Evolutionary conservation across 2,888 invertebrate genomes (phyloP), one percentile per base, ranked within the genome.

Genomic region (Carpatolechia fugitivella): DNA sequence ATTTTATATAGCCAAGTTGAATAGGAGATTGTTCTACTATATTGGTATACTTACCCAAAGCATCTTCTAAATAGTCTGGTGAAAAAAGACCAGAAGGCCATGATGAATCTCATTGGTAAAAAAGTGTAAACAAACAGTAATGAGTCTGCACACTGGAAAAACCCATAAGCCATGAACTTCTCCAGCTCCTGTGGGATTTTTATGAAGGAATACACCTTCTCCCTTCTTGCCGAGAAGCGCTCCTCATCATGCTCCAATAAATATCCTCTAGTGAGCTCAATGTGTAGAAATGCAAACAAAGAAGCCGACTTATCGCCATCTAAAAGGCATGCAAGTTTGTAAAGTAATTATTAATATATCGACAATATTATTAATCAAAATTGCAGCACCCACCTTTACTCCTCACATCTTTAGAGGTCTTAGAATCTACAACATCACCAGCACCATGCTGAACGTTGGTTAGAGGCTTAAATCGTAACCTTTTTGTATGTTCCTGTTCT

Each of bases 101-200:
- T 92, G 33, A 96, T 74, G 79, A 99, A 97, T 64, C 99, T 92
- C 59, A 99, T 86, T 11, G 99, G 99, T 66, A 99, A 91, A 91
- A 99, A 98, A 54, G 99, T 99, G 83, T 99, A 99, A 54, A 99
- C 95, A 91, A 98, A 99, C 53, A 99, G 91, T 84, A 99, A 97
- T 16, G 99, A 98, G 87, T 99, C 99, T 29, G 97, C 95, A 88
- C 99, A 99, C 85, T 97, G 97, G 84, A 98, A 95, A 72, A 98
- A 97, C 31, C 98, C 98, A 88, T 97, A 98, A 0, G 93, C 92
- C 94, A 98, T 96, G 73, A 98, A 98, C 70, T 96, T 95, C 75
- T 97, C 97, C 36, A 97, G 91, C 85, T 99, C 97, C 68, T 95
- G 92, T 1, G 99, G 98, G 76, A 99, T 97, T 89, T 96, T 96